Evolutionary conservation across 2,888 invertebrate genomes (phyloP), one percentile per base, ranked within the genome.

Genomic region (Drosophila kuntzei): DNA sequence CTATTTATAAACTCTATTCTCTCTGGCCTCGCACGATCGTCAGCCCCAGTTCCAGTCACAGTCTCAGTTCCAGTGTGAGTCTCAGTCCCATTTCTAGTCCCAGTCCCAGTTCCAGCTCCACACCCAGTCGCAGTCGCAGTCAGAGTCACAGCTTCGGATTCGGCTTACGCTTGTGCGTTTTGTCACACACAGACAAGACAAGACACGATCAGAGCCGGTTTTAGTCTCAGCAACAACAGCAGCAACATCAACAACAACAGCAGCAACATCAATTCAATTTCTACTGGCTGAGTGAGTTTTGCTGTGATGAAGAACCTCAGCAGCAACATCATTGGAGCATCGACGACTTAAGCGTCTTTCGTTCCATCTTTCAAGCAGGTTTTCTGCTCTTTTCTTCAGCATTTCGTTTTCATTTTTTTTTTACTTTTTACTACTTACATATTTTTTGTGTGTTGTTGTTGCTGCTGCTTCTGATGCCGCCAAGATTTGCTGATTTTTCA

Each of bases 211-310:
- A 70, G 55, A 76, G 79, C 79, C 77, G 79, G 77, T 78, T 77
- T 77, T 61, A 36, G 54, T 46, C 65, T 62, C 50, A 50, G 14
- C 50, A 50, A 50, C 34, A 18, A 4, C 47, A 29, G 18, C 12
- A 27, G 18, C 46, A 53, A 9, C 37, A 49, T 9, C 47, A 58
- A 5, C 54, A 61, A n/a, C 44, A 46, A 6, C 55, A 51, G 39
- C 62, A 65, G 41, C 79, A 80, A 80, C 84, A 87, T 71, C 76
- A 84, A 83, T 83, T 83, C 87, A 83, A 87, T 87, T 83, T 83
- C 87, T 83, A 84, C 83, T 77, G 82, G 79, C 79, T 75, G 72
- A 87, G 79, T 84, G 79, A 87, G 85, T 84, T 87, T 83, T 75
- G 61, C 65, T 49, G 54, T 63, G 79, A 57, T 73, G 80, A 83